Evolutionary conservation across 2,888 invertebrate species (phyloP), one percentile per base, ranked within the genome.

Genomic region (Lucinisca nassula): DNA sequence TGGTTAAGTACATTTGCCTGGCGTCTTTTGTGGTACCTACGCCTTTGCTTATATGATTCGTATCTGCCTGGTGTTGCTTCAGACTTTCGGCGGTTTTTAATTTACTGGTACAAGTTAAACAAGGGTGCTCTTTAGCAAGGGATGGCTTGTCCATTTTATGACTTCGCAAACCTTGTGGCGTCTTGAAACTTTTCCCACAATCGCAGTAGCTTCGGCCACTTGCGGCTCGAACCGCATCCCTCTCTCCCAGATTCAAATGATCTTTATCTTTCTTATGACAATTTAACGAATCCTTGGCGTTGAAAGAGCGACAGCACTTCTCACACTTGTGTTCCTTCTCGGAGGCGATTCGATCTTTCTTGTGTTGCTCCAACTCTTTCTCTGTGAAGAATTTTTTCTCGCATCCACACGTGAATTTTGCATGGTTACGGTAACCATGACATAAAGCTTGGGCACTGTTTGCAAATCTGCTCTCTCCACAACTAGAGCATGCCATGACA

Each of bases 21-120:
- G 37, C 49, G 21, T 32, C 51, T 12, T 67, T 40, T 8, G 73
- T 14, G 17, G 61, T 27, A 17, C 8, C 10, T 4, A 61, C 6
- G 30, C 17, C 27, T 24, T 37, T 49, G 27, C 14, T 27, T 0
- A 27, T 0, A 78, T 67, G 67, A 40, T 37, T 24, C 32, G 38
- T 70, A 35, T 49, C 72, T 32, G 12, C 27, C 51, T 72, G 49
- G 24, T 79, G 79, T n/a, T 79, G 79, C 1, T 30, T 27, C 10
- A 79, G 58, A 0, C 79, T 78, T 24, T 79, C 45, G 17, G 17
- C 35, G 37, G 24, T 27, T 35, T 55, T 24, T 8, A 61, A 61
- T 30, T 24, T 61, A 17, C 21, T 21, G 61, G 61, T 21, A 30
- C 61, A 61, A 6, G 1, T 61, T 6, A 17, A 61, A 61, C 61